These are phyloP conservation scores for Pollachius pollachius DNA, from an alignment of 2,113 vertebrate species.

Conservation along the genomic window DNA sequence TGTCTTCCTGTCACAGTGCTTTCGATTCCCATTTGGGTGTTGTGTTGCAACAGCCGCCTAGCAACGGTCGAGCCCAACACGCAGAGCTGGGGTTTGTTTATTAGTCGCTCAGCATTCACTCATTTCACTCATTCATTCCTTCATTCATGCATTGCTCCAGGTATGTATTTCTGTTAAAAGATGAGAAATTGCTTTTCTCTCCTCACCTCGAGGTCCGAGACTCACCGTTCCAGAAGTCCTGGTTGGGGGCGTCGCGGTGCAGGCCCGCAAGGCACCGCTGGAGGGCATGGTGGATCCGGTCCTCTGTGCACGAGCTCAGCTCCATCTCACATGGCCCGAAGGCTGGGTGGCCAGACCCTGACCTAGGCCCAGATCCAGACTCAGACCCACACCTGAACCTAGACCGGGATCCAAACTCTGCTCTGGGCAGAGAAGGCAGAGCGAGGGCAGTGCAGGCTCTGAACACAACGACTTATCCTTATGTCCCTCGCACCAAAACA, in stretches of 20 bases:
- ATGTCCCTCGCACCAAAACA: no score
- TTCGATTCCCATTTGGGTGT: constrained; percentile 45
- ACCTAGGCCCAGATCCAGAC: background rate
- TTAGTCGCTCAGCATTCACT: no score
- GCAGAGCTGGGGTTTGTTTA: background rate
- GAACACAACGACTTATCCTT: no score
- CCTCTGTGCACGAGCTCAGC: constrained; percentile 92
- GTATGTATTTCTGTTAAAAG: no score
- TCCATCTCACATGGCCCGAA: constrained; percentile 74
- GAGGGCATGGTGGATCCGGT: constrained; percentile 91
- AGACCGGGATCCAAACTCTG: no score
- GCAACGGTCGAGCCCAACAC: background rate
- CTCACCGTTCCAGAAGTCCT: constrained; percentile 87
- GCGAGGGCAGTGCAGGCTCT: no score
- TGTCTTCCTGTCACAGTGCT: constrained; percentile 25
- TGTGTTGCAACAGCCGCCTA: background rate
- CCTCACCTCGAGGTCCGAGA: background rate
- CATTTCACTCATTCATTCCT: no score
- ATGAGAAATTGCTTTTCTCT: no score
- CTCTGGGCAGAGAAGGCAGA: no score
- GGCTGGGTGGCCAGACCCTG: no score
- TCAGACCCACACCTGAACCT: no score
- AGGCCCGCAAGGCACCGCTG: constrained; percentile 88
- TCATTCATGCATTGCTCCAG: no score
- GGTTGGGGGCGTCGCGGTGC: constrained; percentile 62